Conservation (phyloP, 2,113 vertebrate genomes). For the Thinocorus orbignyianus region DNA sequence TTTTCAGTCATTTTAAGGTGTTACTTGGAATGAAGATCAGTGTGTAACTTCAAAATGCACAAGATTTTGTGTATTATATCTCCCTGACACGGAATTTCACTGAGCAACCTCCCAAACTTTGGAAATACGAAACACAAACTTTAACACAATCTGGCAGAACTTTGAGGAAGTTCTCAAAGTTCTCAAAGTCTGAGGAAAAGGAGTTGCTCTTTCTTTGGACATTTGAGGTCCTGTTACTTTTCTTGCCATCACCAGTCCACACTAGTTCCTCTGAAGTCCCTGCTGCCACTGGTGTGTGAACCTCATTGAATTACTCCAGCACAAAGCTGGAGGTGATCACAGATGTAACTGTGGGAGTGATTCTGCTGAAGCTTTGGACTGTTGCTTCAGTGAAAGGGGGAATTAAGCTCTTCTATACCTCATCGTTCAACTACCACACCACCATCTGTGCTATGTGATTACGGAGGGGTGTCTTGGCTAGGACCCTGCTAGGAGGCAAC, state of each 20-base stretch:
- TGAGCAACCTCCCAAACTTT: background rate
- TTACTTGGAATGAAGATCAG: background rate
- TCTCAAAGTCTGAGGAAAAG: no score
- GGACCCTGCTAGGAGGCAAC: background rate
- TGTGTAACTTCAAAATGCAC: background rate
- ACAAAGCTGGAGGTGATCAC: background rate
- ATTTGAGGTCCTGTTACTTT: background rate
- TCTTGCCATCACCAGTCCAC: background rate
- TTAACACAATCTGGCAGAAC: background rate
- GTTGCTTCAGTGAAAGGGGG: background rate
- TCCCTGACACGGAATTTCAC: background rate
- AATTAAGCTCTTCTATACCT: background rate
- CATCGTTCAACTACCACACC: background rate
- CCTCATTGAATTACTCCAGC: background rate
- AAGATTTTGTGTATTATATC: background rate
- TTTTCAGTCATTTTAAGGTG: background rate
- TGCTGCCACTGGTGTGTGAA: background rate
- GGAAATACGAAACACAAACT: background rate
- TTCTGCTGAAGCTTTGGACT: background rate
- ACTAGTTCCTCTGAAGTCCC: background rate
- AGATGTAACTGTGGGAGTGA: background rate
- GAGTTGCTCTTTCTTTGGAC: background rate
- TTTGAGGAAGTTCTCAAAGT: no score
- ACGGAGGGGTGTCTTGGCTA: background rate
- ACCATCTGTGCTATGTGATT: background rate